A percentile compares a stretch with the other conserved stretches of the same genome.
Evolutionary conservation across 2,888 invertebrate genomes (phyloP).

Genomic region (Clostera curtula): DNA sequence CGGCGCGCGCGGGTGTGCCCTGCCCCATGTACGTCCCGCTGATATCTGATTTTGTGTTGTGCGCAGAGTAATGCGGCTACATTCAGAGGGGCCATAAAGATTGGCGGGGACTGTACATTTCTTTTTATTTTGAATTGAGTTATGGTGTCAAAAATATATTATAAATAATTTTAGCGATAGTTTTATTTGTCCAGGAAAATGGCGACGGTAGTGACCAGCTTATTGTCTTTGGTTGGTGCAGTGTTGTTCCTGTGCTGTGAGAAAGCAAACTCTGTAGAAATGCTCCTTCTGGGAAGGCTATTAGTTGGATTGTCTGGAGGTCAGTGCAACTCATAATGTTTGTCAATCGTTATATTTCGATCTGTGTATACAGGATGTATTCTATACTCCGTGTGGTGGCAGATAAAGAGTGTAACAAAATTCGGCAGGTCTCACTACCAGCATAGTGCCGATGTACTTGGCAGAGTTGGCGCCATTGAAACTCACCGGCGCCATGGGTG

Average conservation of each 20-base stretch:
- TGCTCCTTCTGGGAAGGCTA: constrained; percentile 85
- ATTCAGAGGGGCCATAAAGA: too few species aligned
- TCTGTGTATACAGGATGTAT: too few species aligned
- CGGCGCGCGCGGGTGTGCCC: too few species aligned
- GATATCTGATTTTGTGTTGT: too few species aligned
- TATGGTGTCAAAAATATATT: not conserved
- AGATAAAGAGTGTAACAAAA: too few species aligned
- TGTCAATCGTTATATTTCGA: too few species aligned
- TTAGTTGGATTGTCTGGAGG: constrained; percentile 85
- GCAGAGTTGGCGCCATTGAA: constrained; percentile 87
- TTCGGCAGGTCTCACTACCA: constrained; percentile 89
- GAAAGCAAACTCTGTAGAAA: constrained; percentile 81
- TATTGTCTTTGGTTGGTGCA: constrained; percentile 80
- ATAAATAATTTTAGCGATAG: not conserved
- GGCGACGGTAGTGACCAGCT: constrained; percentile 81
- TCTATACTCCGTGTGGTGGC: too few species aligned
- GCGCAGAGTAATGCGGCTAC: too few species aligned
- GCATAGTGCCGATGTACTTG: constrained; percentile 92
- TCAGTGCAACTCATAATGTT: too few species aligned
- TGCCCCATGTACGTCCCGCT: too few species aligned
- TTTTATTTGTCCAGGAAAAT: too few species aligned
- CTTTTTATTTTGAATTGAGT: not conserved
- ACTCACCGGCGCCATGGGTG: constrained; percentile 89
- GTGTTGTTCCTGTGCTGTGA: constrained; percentile 81
- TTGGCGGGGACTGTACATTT: too few species aligned